These are phyloP conservation scores for Megaceryle maxima DNA, from an alignment of 2,113 vertebrate species.

Conservation along the genomic window DNA sequence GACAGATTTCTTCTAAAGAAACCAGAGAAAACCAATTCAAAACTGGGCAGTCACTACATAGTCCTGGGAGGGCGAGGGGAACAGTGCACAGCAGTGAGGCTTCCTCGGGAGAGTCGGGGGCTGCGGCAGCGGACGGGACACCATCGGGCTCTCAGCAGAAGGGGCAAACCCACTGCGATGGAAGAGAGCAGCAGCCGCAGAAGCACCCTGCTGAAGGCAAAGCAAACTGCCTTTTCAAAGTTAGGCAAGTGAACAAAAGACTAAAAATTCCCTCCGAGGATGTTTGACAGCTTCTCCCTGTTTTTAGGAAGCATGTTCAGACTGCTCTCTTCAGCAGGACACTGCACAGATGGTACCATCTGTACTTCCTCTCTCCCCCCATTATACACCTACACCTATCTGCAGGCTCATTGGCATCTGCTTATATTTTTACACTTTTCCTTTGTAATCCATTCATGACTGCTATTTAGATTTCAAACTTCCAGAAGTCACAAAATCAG, in stretches of 20 bases:
- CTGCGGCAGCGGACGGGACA: background rate
- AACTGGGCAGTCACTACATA: rapidly evolving
- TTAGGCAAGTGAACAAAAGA: background rate
- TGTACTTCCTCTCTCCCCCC: background rate
- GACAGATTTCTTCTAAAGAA: background rate
- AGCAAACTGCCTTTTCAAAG: background rate
- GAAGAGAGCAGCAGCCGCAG: background rate
- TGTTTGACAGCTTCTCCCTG: background rate
- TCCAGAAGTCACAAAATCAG: background rate
- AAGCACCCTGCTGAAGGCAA: background rate
- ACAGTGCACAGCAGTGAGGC: rapidly evolving
- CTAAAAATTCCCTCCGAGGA: background rate
- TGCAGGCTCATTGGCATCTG: background rate
- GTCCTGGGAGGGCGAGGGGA: no score
- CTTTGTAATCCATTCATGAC: background rate
- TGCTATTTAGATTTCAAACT: background rate
- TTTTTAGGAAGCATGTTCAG: background rate
- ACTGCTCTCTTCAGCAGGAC: background rate
- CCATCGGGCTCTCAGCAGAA: rapidly evolving
- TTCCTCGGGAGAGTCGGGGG: background rate
- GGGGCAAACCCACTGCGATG: rapidly evolving
- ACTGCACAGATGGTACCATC: background rate
- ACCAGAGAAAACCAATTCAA: background rate
- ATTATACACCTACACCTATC: background rate
- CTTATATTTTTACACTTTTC: background rate